These are phyloP conservation scores for Acromyrmex heyeri DNA, from an alignment of 1,140 invertebrate species.

Conservation along the genomic window DNA sequence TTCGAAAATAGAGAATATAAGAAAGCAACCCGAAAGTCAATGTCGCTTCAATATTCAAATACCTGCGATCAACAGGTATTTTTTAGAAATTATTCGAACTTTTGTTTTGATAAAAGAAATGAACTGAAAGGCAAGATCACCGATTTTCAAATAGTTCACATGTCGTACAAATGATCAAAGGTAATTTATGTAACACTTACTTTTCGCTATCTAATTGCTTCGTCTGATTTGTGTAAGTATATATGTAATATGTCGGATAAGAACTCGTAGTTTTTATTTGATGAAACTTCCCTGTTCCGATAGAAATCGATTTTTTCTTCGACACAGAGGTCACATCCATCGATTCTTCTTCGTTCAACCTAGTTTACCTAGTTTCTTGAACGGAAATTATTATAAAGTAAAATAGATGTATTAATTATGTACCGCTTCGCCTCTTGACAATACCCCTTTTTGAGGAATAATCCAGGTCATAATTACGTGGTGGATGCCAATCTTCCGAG, in stretches of 20 bases:
- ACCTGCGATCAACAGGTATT: neutral
- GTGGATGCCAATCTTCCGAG: conserved; percentile 37
- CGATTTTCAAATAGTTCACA: neutral
- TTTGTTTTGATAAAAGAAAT: neutral
- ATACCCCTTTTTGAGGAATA: neutral
- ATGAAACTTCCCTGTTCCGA: conserved; percentile 91
- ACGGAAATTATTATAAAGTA: conserved; percentile 44
- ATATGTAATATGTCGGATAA: conserved; percentile 94
- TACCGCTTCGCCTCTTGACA: conserved; percentile 11
- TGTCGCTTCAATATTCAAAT: neutral
- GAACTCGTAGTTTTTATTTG: conserved; percentile 91
- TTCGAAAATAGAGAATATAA: neutral
- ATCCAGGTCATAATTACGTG: conserved; percentile 23
- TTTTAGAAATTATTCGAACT: neutral
- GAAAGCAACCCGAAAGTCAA: neutral
- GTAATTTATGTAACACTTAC: conserved; percentile 63
- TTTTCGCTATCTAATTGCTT: conserved; percentile 76
- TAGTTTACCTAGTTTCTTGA: conserved; percentile 8
- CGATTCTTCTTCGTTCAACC: conserved; percentile 74
- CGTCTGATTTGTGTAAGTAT: conserved; percentile 90
- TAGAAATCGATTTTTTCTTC: conserved; percentile 87
- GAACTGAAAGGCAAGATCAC: neutral
- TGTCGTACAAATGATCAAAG: neutral
- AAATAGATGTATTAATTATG: conserved; percentile 45
- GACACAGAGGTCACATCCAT: conserved; percentile 84